Evolutionary conservation across 2,888 invertebrate species (phyloP).

Genomic region (Philhelius pedissequus): DNA sequence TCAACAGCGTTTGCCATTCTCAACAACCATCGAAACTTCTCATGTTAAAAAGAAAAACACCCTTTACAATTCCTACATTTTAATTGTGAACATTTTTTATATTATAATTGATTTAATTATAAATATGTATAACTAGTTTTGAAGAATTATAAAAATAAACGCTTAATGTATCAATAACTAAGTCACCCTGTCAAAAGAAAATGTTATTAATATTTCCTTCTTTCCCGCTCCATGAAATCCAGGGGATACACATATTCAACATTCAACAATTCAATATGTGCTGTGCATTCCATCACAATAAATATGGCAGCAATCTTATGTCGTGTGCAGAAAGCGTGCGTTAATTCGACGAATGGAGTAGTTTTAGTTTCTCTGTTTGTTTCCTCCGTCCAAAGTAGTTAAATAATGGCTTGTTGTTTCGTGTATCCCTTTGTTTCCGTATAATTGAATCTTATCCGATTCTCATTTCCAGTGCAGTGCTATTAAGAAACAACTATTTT

Average conservation of each 20-base stretch:
- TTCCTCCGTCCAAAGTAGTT: neutral
- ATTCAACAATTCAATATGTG: neutral
- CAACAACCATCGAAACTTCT: no score
- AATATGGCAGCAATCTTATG: slow-evolving; percentile 19
- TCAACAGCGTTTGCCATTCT: no score
- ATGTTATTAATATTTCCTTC: neutral
- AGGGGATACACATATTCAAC: neutral
- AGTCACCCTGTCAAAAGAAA: neutral
- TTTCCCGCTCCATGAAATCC: neutral
- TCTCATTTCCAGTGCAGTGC: neutral
- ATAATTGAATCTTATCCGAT: neutral
- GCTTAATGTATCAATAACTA: neutral
- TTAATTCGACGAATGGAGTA: slow-evolving; percentile 16
- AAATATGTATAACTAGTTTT: no score
- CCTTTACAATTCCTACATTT: no score
- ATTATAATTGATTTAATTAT: no score
- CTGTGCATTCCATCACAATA: neutral
- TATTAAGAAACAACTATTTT: neutral
- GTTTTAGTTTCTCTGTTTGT: slow-evolving; percentile 26
- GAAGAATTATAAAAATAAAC: no score
- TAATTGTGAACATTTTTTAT: no score
- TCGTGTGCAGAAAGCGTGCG: slow-evolving; percentile 64
- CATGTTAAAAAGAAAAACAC: no score
- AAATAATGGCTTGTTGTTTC: slow-evolving; percentile 1
- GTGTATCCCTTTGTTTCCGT: slow-evolving; percentile 35